Evolutionary conservation across 2,888 invertebrate species (phyloP).

Genomic region (Oeneis ivallda): DNA sequence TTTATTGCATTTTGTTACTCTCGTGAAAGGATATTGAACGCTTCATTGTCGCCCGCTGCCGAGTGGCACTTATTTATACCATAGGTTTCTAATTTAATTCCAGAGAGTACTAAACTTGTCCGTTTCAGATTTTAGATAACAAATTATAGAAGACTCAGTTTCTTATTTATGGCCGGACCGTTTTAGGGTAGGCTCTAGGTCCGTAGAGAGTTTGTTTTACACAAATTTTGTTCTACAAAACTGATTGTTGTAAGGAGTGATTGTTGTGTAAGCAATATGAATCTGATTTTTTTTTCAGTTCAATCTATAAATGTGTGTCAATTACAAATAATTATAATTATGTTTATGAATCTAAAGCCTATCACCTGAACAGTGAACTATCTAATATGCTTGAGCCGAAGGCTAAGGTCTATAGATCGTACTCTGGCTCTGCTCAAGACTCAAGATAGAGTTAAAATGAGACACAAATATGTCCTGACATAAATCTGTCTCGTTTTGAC

Average conservation of each 20-base stretch:
- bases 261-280: conserved; percentile 69
- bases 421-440: too few species aligned
- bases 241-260: conserved; percentile 36
- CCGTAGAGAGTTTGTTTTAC: conserved; percentile 47
- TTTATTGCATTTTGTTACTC: conserved; percentile 79
- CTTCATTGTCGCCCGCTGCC: conserved; percentile 50
- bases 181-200: conserved; percentile 46
- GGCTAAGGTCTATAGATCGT: too few species aligned
- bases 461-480: too few species aligned
- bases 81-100: conserved; percentile 29
- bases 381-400: conserved; percentile 35
- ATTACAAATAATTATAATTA: conserved; percentile 53
- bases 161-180: conserved; percentile 61
- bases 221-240: conserved; percentile 30
- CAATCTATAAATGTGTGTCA: conserved; percentile 59
- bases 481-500: too few species aligned
- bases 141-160: conserved; percentile 50
- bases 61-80: conserved; percentile 40
- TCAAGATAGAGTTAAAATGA: too few species aligned
- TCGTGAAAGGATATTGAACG: conserved; percentile 57
- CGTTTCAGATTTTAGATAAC: conserved; percentile 47
- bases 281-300: conserved; percentile 33
- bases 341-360: conserved; percentile 26
- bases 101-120: conserved; percentile 41
- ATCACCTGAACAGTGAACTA: conserved; percentile 39